Conservation (phyloP, 2,113 vertebrate genomes). For the Xiphophorus couchianus region DNA sequence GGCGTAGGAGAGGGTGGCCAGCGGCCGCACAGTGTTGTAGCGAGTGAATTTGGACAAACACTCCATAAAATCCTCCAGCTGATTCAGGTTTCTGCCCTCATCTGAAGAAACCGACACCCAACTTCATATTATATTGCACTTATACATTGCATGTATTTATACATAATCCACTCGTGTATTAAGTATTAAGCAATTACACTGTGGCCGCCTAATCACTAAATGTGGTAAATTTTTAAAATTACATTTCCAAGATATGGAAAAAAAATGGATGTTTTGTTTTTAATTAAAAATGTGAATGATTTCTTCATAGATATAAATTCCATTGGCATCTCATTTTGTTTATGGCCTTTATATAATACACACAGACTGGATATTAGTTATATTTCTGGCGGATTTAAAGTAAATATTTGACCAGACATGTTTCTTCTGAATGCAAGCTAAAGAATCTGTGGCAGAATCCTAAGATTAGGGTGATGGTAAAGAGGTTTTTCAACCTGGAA, state of each 20-base stretch:
- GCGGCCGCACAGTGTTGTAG: conserved; percentile 95
- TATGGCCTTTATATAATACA: neutral
- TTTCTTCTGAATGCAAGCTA: neutral
- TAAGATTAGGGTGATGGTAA: neutral
- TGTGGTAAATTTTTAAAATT: neutral
- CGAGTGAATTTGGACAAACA: conserved; percentile 97
- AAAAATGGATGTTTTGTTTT: neutral
- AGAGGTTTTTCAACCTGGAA: no score
- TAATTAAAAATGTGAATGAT: neutral
- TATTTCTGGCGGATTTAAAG: no score
- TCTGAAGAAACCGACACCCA: conserved; percentile 77
- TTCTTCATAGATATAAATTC: neutral
- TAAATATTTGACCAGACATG: no score
- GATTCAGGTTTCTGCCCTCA: conserved; percentile 93
- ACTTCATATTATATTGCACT: neutral
- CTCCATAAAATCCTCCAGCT: conserved; percentile 98
- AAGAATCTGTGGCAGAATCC: neutral
- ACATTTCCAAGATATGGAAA: neutral
- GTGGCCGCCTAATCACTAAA: neutral
- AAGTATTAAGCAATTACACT: neutral
- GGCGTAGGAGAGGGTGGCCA: conserved; percentile 95
- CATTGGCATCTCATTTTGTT: neutral
- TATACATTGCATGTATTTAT: neutral
- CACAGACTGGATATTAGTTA: no score
- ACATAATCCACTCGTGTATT: neutral